Evolutionary conservation across 2,113 vertebrate species (phyloP), one percentile per base, ranked within the genome.

Genomic region (Sakesphorus luctuosus): DNA sequence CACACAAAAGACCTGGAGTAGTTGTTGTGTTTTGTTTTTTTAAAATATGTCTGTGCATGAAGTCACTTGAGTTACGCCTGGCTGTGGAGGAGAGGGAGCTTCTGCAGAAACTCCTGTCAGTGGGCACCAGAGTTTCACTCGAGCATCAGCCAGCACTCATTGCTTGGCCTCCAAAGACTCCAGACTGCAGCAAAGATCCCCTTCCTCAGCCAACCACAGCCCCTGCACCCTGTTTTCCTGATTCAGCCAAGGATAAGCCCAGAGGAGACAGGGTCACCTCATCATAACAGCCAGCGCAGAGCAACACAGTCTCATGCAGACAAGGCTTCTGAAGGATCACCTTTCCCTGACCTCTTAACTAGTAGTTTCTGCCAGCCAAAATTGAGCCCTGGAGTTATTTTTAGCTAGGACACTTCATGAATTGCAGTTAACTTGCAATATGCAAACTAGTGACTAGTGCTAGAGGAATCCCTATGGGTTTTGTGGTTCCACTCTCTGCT

Each of bases 381-480:
- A 79, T 11, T 47, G 58, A 94, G 90, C 58, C 73, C 73, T 58
- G 36, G 19, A 68, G 83, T 90, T 97, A 96, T 94, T 96, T 96
- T 96, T 94, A 97, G 92, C 58, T 84, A 77, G 78, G 89, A 93
- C 38, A 29, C 84, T 89, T 92, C 84, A 89, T 93, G 93, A 93
- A 96, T 85, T 89, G 84, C 92, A 94, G 92, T 94, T 96, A 97
- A 96, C 93, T 95, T 68, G 16, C 50, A 91, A 87, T 93, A 96
- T 95, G 91, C 94, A 96, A 96, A 96, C 89, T 87, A 96, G 93
- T 84, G 56, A 95, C 96, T 93, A 92, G 86, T 89, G 94, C 92
- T 84, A 78, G 88, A 94, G 80, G 76, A 96, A 87, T 96, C 92
- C 92, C 96, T 89, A 78, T 82, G 89, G 92, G 85, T 95, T 94